Conservation (phyloP, 2,113 vertebrate genomes). For the Hiodon alosoides region DNA sequence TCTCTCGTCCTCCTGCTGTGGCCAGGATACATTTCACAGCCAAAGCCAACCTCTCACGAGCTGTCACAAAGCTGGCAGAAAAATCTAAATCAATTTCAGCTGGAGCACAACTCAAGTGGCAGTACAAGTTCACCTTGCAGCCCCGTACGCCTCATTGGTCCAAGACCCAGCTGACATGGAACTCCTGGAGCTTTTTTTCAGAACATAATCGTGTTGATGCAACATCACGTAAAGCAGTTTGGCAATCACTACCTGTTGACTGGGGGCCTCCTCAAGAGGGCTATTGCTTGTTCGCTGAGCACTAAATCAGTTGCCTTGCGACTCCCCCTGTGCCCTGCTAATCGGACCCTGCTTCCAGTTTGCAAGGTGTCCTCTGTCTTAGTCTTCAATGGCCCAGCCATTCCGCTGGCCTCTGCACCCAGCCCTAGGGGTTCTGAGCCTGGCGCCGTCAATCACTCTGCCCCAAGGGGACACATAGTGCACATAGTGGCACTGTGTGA, state of each 20-base stretch:
- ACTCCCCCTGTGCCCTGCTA: not conserved
- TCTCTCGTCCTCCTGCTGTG: not conserved
- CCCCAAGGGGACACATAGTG: not conserved
- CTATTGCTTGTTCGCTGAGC: not conserved
- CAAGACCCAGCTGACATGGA: not conserved
- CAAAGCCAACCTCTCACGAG: not conserved
- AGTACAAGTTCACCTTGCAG: not conserved
- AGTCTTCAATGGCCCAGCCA: not conserved
- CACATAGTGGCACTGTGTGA: not conserved
- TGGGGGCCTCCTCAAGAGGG: not conserved
- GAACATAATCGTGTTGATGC: not conserved
- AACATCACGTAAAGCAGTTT: too few relatives aligned
- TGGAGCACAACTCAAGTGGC: not conserved
- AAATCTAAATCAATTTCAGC: not conserved
- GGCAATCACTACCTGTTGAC: not conserved
- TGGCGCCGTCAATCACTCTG: slow-evolving; percentile 24
- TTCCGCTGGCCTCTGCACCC: not conserved
- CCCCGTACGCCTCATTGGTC: not conserved
- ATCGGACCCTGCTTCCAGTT: not conserved
- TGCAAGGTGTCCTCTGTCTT: too few relatives aligned
- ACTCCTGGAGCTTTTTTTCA: not conserved
- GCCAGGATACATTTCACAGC: not conserved
- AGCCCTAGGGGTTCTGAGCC: not conserved
- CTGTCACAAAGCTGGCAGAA: not conserved
- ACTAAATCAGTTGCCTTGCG: not conserved